Conservation (phyloP, 2,797 vertebrate genomes). For the Cirrhinus molitorella region DNA sequence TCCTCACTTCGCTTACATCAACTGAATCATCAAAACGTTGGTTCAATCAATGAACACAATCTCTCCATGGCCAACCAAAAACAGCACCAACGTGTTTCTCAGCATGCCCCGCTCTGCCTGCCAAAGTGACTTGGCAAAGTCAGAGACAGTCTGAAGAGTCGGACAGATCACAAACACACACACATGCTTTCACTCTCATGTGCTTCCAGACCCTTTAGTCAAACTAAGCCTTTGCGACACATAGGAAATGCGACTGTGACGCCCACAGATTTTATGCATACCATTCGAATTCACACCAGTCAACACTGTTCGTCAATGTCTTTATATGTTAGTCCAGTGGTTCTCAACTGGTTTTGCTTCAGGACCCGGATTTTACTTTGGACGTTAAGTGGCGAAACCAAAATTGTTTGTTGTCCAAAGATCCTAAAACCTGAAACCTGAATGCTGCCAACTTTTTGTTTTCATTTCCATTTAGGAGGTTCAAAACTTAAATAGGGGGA, state of each 20-base stretch:
- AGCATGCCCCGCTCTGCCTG: constrained; percentile 10
- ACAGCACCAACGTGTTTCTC: constrained; percentile 16
- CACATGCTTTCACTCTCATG: constrained; percentile 35
- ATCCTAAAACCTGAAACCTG: background rate
- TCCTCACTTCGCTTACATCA: background rate
- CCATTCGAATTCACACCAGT: constrained; percentile 32
- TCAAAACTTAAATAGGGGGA: constrained; percentile 7
- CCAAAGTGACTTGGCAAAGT: constrained; percentile 30
- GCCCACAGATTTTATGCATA: constrained; percentile 28
- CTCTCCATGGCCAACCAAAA: constrained; percentile 27
- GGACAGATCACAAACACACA: constrained; percentile 50
- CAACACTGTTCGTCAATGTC: constrained; percentile 26
- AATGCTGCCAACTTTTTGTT: background rate
- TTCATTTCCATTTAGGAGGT: constrained; percentile 23
- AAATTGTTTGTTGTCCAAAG: background rate
- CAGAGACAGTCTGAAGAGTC: constrained; percentile 37
- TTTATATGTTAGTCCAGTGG: constrained; percentile 3
- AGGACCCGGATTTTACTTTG: background rate
- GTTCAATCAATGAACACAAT: background rate
- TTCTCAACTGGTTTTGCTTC: background rate
- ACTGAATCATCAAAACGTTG: constrained; percentile 5
- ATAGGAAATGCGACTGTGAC: constrained; percentile 48
- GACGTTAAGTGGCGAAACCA: background rate
- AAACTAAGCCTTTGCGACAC: constrained; percentile 52
- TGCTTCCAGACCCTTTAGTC: constrained; percentile 48